A percentile compares a stretch with the other conserved stretches of the same genome.
These are phyloP conservation scores for Vulpes vulpes DNA, from an alignment of 2,113 vertebrate species.

Conservation along the genomic window DNA sequence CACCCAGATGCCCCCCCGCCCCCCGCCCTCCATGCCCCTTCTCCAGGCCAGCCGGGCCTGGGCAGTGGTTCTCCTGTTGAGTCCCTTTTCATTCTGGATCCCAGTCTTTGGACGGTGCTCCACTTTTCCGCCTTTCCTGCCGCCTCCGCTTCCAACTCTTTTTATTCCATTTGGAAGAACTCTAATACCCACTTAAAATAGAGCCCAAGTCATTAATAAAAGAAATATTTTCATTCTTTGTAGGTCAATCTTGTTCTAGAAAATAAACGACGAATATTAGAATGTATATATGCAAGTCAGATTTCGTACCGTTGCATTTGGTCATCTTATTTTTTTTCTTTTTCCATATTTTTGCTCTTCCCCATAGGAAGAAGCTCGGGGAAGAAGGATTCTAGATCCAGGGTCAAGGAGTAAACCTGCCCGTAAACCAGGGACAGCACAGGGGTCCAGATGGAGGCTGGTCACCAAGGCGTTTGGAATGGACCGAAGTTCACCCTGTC, in stretches of 20 bases:
- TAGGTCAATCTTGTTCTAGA: not conserved
- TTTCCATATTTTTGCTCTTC: not conserved
- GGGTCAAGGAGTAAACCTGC: not conserved
- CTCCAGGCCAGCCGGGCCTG: not conserved
- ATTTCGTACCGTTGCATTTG: slow-evolving; percentile 30
- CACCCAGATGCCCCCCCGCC: not conserved
- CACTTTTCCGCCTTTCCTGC: not conserved
- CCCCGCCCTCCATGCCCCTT: not conserved
- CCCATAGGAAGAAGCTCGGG: not conserved
- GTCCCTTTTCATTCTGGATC: not conserved
- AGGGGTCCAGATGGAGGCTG: not conserved
- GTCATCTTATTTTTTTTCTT: not conserved
- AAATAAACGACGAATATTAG: not conserved
- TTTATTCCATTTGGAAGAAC: not conserved
- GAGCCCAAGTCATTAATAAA: not conserved
- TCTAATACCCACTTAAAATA: not conserved
- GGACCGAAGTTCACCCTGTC: not conserved
- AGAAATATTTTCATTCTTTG: not conserved
- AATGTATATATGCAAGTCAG: not conserved
- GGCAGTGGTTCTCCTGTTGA: not conserved
- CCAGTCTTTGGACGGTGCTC: not conserved
- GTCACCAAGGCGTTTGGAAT: not conserved
- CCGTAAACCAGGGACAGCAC: not conserved
- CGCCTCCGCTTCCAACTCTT: not conserved
- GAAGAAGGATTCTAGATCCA: not conserved